phyloP scores from a whole-genome alignment of 2,113 vertebrate species.

The Mirounga angustirostris region DNA sequence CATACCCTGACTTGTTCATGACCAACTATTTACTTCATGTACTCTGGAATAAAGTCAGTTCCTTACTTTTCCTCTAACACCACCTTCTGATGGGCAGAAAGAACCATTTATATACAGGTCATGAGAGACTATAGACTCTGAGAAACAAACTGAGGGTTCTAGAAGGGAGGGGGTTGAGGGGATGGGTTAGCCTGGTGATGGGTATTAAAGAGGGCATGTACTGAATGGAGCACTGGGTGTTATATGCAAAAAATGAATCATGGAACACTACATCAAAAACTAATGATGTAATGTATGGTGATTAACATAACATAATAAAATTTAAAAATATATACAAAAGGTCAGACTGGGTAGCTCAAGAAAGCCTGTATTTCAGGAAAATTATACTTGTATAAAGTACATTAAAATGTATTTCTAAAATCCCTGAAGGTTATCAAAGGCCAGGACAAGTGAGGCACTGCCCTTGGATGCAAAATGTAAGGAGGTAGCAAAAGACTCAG shows the following conservation, averaged over 20 bases:
- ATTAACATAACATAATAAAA: no score
- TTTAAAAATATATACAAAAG: not conserved
- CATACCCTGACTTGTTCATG: not conserved
- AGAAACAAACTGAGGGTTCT: no score
- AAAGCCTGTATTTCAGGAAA: slow-evolving; percentile 50
- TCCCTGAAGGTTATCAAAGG: not conserved
- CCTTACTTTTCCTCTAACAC: not conserved
- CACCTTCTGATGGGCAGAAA: not conserved
- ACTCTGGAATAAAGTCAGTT: not conserved
- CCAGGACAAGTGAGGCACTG: not conserved
- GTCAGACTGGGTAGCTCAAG: not conserved
- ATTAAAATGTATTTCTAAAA: slow-evolving; percentile 43
- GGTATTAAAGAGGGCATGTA: no score
- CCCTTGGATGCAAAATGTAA: not conserved
- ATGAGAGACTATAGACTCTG: no score
- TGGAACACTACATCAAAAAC: no score
- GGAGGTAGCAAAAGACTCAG: not conserved
- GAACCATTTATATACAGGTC: not conserved
- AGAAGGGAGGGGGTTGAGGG: no score
- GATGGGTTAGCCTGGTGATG: no score
- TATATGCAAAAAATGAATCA: no score
- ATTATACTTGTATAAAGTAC: slow-evolving; percentile 4
- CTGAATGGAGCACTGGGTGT: no score
- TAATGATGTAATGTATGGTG: no score
- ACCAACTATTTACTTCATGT: slow-evolving; percentile 2